These are phyloP conservation scores for Andrena praecox DNA, from an alignment of 2,888 invertebrate genomes.

Conservation along the genomic window DNA sequence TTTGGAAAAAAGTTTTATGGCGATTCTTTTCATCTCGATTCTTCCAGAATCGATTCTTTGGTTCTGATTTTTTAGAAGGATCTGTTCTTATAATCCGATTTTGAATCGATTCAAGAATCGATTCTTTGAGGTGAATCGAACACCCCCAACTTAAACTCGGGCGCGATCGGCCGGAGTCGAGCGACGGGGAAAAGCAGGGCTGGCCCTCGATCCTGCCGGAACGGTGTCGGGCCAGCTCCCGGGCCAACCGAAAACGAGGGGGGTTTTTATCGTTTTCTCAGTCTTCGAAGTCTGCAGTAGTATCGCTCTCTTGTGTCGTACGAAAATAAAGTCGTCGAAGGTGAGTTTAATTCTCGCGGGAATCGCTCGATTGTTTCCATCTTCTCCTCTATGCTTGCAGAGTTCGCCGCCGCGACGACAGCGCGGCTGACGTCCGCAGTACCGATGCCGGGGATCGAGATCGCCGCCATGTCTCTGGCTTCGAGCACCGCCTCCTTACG, in stretches of 20 bases:
- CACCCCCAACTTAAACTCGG: not conserved
- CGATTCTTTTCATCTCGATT: no score
- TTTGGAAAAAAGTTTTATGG: no score
- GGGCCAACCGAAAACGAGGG: conserved; percentile 37
- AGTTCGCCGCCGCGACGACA: not conserved
- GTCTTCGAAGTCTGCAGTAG: conserved; percentile 68
- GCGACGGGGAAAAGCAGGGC: not conserved
- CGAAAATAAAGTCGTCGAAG: conserved; percentile 69
- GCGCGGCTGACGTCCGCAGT: not conserved
- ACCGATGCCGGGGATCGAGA: not conserved
- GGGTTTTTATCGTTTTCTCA: conserved; percentile 56
- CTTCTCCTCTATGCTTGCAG: no score
- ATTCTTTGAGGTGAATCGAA: no score
- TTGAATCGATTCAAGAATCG: no score
- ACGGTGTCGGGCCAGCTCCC: not conserved
- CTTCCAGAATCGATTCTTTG: no score
- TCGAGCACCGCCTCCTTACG: not conserved
- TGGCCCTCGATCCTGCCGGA: not conserved
- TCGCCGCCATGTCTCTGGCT: not conserved
- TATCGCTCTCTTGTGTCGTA: conserved; percentile 47
- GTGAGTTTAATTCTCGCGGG: conserved; percentile 64
- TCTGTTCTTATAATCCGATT: no score
- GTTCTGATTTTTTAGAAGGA: no score
- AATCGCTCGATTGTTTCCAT: conserved; percentile 63
- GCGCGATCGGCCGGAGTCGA: not conserved